These are phyloP conservation scores for Neoscelio sp. DNA, from an alignment of 2,888 invertebrate species.

Conservation along the genomic window DNA sequence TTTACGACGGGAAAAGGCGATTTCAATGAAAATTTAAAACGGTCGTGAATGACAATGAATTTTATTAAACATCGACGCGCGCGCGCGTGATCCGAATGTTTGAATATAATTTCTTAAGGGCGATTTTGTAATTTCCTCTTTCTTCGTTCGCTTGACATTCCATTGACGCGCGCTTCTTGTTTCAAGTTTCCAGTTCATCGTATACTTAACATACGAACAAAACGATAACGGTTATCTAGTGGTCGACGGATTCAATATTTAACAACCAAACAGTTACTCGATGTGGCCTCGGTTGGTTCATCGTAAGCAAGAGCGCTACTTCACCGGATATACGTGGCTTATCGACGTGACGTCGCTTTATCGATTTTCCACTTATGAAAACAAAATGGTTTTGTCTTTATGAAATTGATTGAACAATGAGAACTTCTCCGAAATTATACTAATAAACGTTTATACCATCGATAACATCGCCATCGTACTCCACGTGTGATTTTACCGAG, in stretches of 20 bases:
- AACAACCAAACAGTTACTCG: conserved; percentile 56
- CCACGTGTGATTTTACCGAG: neutral
- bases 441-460: neutral
- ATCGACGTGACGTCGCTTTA: conserved; percentile 63
- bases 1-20: too few species aligned
- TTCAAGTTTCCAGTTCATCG: conserved; percentile 31
- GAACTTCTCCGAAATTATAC: conserved; percentile 17
- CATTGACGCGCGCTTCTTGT: neutral
- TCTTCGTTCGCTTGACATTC: neutral
- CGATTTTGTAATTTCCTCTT: neutral
- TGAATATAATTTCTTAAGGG: neutral
- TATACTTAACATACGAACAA: conserved; percentile 5
- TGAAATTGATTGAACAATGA: conserved; percentile 37
- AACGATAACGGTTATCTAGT: conserved; percentile 69
- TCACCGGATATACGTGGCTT: conserved; percentile 55
- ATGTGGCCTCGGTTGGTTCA: conserved; percentile 49
- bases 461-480: neutral
- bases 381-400: conserved; percentile 46
- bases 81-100: neutral
- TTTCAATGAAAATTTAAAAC: neutral
- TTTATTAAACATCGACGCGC: neutral
- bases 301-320: conserved; percentile 67
- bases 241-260: conserved; percentile 72
- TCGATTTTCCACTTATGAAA: conserved; percentile 67
- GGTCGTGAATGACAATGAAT: conserved; percentile 1